phyloP scores from a whole-genome alignment of 2,113 vertebrate genomes.

The human region GRCh38 chr2:61843501-61844000 shows the following conservation, averaged over 20 bases:
- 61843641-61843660: slow-evolving; percentile 41
- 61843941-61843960: no score
- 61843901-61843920: no score
- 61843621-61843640: neutral
- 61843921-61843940: no score
- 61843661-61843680: neutral
- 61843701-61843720: neutral
- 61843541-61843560: neutral
- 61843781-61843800: neutral
- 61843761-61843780: neutral
- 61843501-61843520: slow-evolving; percentile 43
- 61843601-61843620: slow-evolving; percentile 22
- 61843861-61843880: no score
- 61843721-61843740: neutral
- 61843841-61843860: slow-evolving; percentile 35
- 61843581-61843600: slow-evolving; percentile 11
- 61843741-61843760: neutral
- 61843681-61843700: slow-evolving; percentile 10
- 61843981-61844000: no score
- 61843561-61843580: slow-evolving; percentile 35
- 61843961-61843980: no score
- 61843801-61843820: neutral
- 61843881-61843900: no score
- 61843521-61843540: slow-evolving; percentile 37
- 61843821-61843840: slow-evolving; percentile 41